Conservation (phyloP, 1,140 invertebrate genomes). For the Lucilia sericata region DNA sequence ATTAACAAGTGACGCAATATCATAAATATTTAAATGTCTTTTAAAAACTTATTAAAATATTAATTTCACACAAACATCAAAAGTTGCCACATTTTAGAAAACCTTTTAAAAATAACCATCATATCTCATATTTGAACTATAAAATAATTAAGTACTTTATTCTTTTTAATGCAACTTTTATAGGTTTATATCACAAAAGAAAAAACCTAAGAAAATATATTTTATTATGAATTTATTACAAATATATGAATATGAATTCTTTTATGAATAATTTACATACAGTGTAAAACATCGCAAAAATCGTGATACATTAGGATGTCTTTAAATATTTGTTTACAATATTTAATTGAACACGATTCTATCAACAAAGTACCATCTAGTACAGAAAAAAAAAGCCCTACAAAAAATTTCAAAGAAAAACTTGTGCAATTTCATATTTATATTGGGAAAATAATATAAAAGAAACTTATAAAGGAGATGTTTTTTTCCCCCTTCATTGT, state of each 20-base stretch:
- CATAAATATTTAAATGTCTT: too few species aligned
- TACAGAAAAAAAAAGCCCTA: not conserved
- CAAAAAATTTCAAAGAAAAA: not conserved
- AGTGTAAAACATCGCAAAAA: not conserved
- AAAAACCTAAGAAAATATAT: not conserved
- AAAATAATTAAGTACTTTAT: constrained; percentile 11
- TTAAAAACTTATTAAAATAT: not conserved
- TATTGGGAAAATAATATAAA: too few species aligned
- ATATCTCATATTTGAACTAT: not conserved
- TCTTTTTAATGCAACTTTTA: not conserved
- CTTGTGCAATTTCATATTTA: constrained; percentile 25
- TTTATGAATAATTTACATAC: constrained; percentile 13
- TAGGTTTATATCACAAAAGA: not conserved
- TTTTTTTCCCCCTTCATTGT: not conserved
- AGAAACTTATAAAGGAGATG: not conserved
- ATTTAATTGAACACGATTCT: constrained; percentile 43
- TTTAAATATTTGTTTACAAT: constrained; percentile 27
- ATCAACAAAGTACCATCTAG: not conserved
- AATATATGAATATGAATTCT: not conserved
- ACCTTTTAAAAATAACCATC: not conserved
- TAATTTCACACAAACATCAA: not conserved
- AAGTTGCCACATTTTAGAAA: not conserved
- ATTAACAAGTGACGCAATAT: too few species aligned
- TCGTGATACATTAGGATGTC: constrained; percentile 26
- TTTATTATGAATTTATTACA: not conserved